Conservation (phyloP, 1,140 invertebrate species). For the Anadara kagoshimensis region DNA sequence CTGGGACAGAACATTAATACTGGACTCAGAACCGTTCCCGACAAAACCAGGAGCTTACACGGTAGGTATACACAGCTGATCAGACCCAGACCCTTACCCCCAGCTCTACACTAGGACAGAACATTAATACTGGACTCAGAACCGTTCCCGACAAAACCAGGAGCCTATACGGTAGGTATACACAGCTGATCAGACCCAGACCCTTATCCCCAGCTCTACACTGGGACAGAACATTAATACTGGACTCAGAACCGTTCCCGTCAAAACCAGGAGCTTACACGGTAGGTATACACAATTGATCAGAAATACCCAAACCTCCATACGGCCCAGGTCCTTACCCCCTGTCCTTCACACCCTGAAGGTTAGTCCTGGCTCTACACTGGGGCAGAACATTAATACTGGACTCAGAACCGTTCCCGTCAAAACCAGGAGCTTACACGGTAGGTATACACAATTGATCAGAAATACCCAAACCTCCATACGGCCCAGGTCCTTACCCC, state of each 20-base stretch:
- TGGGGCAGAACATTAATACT: not conserved
- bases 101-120: not conserved
- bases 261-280: conserved; percentile 51
- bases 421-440: conserved; percentile 49
- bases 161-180: conserved; percentile 55
- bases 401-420: not conserved
- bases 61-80: conserved; percentile 39
- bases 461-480: no score
- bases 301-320: no score
- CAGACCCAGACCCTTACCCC: no score
- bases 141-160: conserved; percentile 31
- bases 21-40: conserved; percentile 51
- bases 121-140: no score
- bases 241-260: no score
- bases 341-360: no score
- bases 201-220: no score
- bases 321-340: no score
- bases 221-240: not conserved
- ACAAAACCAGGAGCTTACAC: conserved; percentile 51
- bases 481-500: no score
- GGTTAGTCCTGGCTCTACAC: no score
- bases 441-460: conserved; percentile 40
- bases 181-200: not conserved
- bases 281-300: conserved; percentile 39
- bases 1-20: conserved; percentile 56